These are phyloP conservation scores for Bicyclus anynana DNA, from an alignment of 1,140 invertebrate genomes.

Conservation along the genomic window DNA sequence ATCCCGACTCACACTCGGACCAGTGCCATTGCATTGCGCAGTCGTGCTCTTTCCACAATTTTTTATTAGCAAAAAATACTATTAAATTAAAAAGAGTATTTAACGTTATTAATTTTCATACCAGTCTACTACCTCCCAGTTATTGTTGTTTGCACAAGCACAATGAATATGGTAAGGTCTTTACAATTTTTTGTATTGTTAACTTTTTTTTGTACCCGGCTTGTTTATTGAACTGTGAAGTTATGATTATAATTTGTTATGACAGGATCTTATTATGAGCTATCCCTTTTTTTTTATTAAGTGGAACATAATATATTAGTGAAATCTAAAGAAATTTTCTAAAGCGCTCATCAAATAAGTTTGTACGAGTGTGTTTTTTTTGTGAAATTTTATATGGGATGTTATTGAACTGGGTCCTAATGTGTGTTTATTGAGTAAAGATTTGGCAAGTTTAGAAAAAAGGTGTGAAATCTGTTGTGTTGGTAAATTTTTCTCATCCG, in stretches of 20 bases:
- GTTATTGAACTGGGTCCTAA: neutral
- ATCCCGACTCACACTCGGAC: conserved; percentile 55
- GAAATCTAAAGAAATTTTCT: neutral
- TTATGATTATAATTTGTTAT: conserved; percentile 73
- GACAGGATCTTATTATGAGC: conserved; percentile 62
- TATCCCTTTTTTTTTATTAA: conserved; percentile 36
- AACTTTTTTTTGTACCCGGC: conserved; percentile 46
- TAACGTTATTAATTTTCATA: conserved; percentile 34
- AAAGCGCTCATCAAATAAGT: neutral
- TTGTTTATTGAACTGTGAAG: conserved; percentile 61
- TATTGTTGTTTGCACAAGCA: conserved; percentile 55
- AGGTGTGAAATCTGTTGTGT: conserved; percentile 22
- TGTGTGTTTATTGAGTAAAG: conserved; percentile 1
- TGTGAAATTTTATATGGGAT: conserved; percentile 42
- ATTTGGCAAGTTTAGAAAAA: conserved; percentile 18
- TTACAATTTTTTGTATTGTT: conserved; percentile 51
- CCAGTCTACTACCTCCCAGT: conserved; percentile 29
- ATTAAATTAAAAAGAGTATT: conserved; percentile 28
- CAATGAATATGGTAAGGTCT: conserved; percentile 71
- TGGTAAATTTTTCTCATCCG: conserved; percentile 33
- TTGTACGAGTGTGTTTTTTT: conserved; percentile 14
- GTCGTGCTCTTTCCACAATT: conserved; percentile 53
- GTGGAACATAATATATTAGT: neutral
- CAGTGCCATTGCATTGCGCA: conserved; percentile 49
- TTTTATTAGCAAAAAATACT: conserved; percentile 41